These are phyloP conservation scores for Nipponia nippon DNA, from an alignment of 2,113 vertebrate genomes.

Conservation along the genomic window DNA sequence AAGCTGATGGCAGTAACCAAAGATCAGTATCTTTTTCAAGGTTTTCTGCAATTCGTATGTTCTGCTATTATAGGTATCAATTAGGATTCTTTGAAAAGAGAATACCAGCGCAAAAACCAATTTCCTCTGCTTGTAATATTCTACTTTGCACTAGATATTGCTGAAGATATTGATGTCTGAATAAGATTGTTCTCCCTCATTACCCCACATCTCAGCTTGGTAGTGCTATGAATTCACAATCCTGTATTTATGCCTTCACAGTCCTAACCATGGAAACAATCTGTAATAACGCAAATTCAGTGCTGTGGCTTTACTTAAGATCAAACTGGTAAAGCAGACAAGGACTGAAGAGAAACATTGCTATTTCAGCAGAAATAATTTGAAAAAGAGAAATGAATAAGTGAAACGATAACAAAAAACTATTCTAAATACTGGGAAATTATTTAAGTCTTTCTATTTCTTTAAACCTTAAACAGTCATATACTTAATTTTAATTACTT, in stretches of 20 bases:
- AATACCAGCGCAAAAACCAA: not conserved
- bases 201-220: not conserved
- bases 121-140: not conserved
- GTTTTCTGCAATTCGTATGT: not conserved
- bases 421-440: not conserved
- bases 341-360: not conserved
- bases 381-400: not conserved
- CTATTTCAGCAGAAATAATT: not conserved
- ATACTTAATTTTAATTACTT: not conserved
- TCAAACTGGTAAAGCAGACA: not conserved
- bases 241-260: not conserved
- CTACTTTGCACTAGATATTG: not conserved
- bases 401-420: not conserved
- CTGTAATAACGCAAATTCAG: not conserved
- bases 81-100: not conserved
- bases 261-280: not conserved
- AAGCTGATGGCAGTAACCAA: not conserved
- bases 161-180: not conserved
- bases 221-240: not conserved
- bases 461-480: not conserved
- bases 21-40: not conserved
- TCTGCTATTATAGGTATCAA: not conserved
- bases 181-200: constrained; percentile 17
- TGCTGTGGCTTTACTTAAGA: not conserved
- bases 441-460: not conserved